These are phyloP conservation scores for Nyctibius grandis DNA, from an alignment of 2,797 vertebrate genomes.

Conservation along the genomic window DNA sequence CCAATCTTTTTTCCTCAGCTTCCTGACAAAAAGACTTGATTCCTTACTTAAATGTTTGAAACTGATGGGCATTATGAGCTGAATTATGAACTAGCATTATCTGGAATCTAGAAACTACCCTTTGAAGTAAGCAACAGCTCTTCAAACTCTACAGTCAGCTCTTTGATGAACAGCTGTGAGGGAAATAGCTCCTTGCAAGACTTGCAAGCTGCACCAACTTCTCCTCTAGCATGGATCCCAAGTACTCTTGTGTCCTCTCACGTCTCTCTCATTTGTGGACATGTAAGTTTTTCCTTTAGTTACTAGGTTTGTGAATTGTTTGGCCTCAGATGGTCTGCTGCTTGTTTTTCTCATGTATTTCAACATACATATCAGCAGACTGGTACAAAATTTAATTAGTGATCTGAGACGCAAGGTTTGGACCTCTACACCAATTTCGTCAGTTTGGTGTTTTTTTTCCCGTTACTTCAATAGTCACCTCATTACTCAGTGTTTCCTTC, in stretches of 20 bases:
- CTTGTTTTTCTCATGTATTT: not conserved
- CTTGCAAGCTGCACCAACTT: not conserved
- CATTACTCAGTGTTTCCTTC: not conserved
- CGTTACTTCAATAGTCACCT: not conserved
- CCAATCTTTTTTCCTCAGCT: not conserved
- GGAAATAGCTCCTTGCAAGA: not conserved
- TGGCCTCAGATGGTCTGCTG: not conserved
- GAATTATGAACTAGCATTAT: constrained; percentile 6
- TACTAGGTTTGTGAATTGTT: not conserved
- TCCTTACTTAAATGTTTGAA: not conserved
- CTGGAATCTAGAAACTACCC: not conserved
- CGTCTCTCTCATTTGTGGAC: not conserved
- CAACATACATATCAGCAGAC: not conserved
- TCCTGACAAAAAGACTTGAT: not conserved
- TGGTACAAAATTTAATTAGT: not conserved
- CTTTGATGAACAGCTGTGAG: not conserved
- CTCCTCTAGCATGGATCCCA: not conserved
- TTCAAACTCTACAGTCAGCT: not conserved
- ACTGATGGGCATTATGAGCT: not conserved
- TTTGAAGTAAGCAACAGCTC: constrained; percentile 11
- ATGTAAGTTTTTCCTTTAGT: not conserved
- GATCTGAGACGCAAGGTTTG: not conserved
- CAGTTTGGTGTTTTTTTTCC: not conserved
- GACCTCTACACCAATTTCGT: not conserved
- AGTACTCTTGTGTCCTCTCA: not conserved